Percentiles rank a stretch among this genome's conserved stretches.
Conservation (phyloP, 2,888 invertebrate genomes). For the Andricus curvator region DNA sequence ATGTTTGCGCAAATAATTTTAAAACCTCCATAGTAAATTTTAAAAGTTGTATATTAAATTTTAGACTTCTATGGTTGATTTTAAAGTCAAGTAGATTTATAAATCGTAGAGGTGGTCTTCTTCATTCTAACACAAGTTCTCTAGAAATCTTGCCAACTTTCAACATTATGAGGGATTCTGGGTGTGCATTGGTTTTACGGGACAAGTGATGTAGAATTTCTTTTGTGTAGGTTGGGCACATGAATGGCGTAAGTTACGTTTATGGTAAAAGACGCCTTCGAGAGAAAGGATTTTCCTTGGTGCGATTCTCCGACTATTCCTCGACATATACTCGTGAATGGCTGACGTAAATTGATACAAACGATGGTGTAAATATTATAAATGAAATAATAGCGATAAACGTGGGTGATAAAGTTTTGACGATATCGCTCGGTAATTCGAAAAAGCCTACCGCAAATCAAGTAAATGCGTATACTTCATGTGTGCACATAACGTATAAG, state of each 20-base stretch:
- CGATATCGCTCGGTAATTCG: constrained; percentile 9
- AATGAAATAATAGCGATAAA: constrained; percentile 28
- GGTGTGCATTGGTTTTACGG: constrained; percentile 22
- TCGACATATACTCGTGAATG: constrained; percentile 26
- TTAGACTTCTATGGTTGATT: neutral
- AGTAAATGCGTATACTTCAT: constrained; percentile 1
- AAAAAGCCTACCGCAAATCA: constrained; percentile 26
- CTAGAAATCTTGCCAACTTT: constrained; percentile 7
- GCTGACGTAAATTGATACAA: constrained; percentile 32
- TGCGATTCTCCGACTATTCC: constrained; percentile 17
- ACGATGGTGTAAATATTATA: constrained; percentile 34
- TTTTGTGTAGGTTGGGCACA: constrained; percentile 26
- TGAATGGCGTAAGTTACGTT: constrained; percentile 23
- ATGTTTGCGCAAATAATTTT: neutral
- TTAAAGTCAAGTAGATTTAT: neutral
- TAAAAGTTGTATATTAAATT: neutral
- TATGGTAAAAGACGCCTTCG: constrained; percentile 15
- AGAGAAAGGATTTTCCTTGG: constrained; percentile 35
- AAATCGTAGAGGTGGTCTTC: neutral
- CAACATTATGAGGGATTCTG: constrained; percentile 2
- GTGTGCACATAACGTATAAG: neutral
- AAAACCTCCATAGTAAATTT: neutral
- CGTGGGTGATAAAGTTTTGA: constrained; percentile 11
- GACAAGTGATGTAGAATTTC: constrained; percentile 12
- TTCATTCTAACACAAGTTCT: neutral